phyloP scores from a whole-genome alignment of 2,113 vertebrate species.

The Fregata magnificens region DNA sequence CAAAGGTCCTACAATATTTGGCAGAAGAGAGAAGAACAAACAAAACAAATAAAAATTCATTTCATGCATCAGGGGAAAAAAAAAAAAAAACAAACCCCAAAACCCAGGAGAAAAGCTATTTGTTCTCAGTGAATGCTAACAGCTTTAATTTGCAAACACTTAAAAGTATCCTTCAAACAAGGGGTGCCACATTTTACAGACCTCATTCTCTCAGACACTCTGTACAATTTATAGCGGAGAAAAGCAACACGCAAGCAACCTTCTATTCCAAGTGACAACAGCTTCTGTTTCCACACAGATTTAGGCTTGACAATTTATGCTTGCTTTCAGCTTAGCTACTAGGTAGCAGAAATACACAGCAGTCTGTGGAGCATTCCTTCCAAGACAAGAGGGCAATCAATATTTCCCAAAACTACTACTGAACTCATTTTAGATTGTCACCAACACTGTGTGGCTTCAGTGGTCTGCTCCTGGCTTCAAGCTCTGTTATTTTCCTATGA shows the following conservation, averaged over 20 bases:
- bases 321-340: not conserved
- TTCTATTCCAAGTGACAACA: not conserved
- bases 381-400: not conserved
- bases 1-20: not conserved
- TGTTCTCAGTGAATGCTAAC: not conserved
- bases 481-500: not conserved
- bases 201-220: not conserved
- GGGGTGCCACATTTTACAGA: not conserved
- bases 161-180: accelerated
- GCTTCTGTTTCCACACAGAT: not conserved
- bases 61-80: not conserved
- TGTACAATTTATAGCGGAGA: not conserved
- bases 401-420: no score
- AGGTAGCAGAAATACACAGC: not conserved
- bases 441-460: not conserved
- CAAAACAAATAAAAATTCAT: not conserved
- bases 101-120: not conserved
- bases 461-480: not conserved
- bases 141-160: not conserved
- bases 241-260: not conserved
- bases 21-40: not conserved
- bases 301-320: not conserved
- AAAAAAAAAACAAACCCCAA: not conserved
- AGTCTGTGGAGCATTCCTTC: not conserved
- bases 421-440: not conserved